A percentile compares a stretch with the other conserved stretches of the same genome.
phyloP scores from a whole-genome alignment of 2,888 invertebrate genomes.

The Seladonia tumulorum region DNA sequence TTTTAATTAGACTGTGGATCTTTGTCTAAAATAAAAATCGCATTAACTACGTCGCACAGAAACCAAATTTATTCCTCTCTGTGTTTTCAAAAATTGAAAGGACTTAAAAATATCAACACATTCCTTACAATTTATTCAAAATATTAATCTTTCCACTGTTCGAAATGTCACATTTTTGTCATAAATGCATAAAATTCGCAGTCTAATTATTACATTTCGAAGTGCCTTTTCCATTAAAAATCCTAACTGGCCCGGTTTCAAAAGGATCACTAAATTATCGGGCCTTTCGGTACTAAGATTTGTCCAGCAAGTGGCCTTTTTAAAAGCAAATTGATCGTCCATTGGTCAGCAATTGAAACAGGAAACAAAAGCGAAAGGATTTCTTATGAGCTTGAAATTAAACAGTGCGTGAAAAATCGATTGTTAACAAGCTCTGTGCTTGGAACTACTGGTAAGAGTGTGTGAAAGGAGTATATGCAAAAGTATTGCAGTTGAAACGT shows the following conservation, averaged over 20 bases:
- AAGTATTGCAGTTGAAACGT: slow-evolving; percentile 24
- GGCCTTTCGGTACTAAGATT: background rate
- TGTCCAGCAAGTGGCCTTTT: slow-evolving; percentile 11
- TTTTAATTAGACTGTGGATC: background rate
- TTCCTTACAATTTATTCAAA: too few species aligned
- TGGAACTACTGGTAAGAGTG: background rate
- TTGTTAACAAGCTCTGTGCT: background rate
- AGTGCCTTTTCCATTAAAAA: slow-evolving; percentile 1
- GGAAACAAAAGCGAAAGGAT: background rate
- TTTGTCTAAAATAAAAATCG: background rate
- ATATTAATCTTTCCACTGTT: background rate
- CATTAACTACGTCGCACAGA: background rate
- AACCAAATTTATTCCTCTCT: background rate
- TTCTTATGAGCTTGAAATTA: background rate
- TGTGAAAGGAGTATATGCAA: background rate
- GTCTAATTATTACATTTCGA: slow-evolving; percentile 6
- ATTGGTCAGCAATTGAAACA: background rate
- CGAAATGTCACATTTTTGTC: background rate
- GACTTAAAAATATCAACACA: too few species aligned
- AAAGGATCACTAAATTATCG: background rate
- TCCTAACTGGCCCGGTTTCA: background rate
- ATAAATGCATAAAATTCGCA: background rate
- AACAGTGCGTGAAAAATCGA: background rate
- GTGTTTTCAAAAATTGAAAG: background rate
- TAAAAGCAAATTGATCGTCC: background rate